Percentiles rank a stretch among this genome's conserved stretches.
These are phyloP conservation scores for Bradypodion ventrale DNA, from an alignment of 2,797 vertebrate species.

Conservation along the genomic window DNA sequence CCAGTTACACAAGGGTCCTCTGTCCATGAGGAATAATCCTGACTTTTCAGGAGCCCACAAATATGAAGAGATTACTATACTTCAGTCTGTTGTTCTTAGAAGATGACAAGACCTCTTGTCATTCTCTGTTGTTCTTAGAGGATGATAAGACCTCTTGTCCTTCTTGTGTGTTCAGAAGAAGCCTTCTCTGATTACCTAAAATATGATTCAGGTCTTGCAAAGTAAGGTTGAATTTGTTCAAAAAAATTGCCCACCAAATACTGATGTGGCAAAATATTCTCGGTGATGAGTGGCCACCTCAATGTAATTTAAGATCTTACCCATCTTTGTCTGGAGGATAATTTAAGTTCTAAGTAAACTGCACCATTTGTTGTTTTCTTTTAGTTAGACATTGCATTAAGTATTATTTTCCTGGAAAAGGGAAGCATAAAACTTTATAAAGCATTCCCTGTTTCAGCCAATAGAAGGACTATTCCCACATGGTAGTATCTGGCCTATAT, in stretches of 20 bases:
- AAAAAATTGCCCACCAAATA: background rate
- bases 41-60: no score
- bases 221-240: background rate
- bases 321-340: background rate
- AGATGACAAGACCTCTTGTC: no score
- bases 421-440: background rate
- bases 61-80: no score
- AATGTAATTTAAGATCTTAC: background rate
- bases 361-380: conserved; percentile 2
- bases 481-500: conserved; percentile 5
- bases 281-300: background rate
- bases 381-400: background rate
- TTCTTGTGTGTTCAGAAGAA: no score
- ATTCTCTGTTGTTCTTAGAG: no score
- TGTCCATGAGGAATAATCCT: no score
- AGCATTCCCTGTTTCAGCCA: conserved; percentile 25
- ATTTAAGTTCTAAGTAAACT: conserved; percentile 33
- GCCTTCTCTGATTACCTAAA: no score
- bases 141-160: no score
- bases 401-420: conserved; percentile 13
- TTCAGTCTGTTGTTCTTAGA: no score
- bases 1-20: no score
- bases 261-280: background rate
- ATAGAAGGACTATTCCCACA: background rate
- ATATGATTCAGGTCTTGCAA: background rate